Percentiles rank a stretch among this genome's conserved stretches.
Conservation (phyloP, 30 jellyfish, hydroid and myxozoan species). For the Pseudorhiza aurosa region DNA sequence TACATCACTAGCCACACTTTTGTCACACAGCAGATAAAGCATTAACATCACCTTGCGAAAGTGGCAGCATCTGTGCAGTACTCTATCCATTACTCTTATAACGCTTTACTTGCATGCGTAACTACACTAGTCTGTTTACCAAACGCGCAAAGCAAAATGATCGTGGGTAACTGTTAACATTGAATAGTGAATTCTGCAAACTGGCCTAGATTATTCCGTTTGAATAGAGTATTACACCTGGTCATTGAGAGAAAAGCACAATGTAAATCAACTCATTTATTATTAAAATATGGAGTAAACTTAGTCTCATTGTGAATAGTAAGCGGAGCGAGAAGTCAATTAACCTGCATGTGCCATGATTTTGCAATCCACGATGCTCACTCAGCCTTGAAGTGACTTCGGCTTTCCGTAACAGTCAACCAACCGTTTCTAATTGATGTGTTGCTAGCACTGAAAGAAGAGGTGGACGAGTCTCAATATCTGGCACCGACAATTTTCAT, state of each 20-base stretch:
- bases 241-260: constrained; percentile 27
- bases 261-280: constrained; percentile 58
- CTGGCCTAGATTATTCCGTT: constrained; percentile 11
- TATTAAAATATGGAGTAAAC: constrained; percentile 60
- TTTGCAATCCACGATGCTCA: constrained; percentile 61
- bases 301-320: constrained; percentile 52
- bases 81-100: too few relatives aligned
- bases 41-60: too few relatives aligned
- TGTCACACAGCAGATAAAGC: too few relatives aligned
- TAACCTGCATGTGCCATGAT: constrained; percentile 92
- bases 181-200: background rate
- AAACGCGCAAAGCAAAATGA: background rate
- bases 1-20: too few relatives aligned
- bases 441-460: background rate
- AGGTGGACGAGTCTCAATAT: too few relatives aligned
- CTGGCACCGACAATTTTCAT: too few relatives aligned
- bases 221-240: constrained; percentile 39
- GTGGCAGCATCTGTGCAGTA: too few relatives aligned
- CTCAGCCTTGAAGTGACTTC: constrained; percentile 79
- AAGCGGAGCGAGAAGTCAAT: constrained; percentile 73
- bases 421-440: constrained; percentile 67
- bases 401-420: constrained; percentile 34
- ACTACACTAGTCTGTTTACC: too few relatives aligned
- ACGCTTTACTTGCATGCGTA: too few relatives aligned
- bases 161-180: background rate